Evolutionary conservation across 2,113 vertebrate species (phyloP).

Genomic region (Scartelaos histophorus): DNA sequence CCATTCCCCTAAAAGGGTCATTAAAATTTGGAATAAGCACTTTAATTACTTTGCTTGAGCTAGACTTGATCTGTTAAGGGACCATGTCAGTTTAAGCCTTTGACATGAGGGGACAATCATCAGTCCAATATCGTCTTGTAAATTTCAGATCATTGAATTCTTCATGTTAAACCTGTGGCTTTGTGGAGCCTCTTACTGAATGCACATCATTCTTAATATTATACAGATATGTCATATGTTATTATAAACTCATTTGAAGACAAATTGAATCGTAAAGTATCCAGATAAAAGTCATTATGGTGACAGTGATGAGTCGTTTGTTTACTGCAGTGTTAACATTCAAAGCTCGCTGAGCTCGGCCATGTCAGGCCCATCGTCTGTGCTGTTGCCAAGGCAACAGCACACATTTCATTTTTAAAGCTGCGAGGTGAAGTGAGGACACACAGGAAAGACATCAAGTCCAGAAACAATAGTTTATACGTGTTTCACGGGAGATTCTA

Average conservation of each 20-base stretch:
- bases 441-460: conserved; percentile 1
- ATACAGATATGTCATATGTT: background rate
- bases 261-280: background rate
- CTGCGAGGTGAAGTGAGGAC: conserved; percentile 3
- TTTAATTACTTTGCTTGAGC: conserved; percentile 63
- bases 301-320: background rate
- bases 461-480: background rate
- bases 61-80: conserved; percentile 61
- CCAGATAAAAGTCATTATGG: background rate
- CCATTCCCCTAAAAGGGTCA: conserved; percentile 14
- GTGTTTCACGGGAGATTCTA: background rate
- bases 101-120: conserved; percentile 65
- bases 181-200: background rate
- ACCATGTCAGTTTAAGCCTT: conserved; percentile 40
- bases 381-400: conserved; percentile 5
- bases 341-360: background rate
- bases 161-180: background rate
- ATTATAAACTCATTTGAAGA: background rate
- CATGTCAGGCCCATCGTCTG: conserved; percentile 1
- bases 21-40: conserved; percentile 62
- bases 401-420: conserved; percentile 9
- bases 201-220: background rate
- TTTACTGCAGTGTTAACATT: conserved; percentile 9
- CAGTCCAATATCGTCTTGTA: conserved; percentile 13
- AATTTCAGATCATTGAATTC: background rate